These are phyloP conservation scores for Episyrphus balteatus DNA, from an alignment of 1,140 invertebrate species.

Conservation along the genomic window DNA sequence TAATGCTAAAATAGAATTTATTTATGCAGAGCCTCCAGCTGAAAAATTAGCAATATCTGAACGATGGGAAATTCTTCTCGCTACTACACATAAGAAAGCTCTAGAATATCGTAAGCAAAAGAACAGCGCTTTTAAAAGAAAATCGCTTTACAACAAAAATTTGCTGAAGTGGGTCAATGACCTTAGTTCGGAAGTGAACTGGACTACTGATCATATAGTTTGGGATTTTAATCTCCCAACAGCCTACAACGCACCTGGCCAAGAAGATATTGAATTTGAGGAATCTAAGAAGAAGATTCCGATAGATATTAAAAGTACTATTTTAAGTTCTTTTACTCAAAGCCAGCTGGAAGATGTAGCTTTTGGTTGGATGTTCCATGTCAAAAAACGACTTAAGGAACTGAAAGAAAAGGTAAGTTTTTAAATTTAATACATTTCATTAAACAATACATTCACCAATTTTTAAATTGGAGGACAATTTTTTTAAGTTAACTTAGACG, in stretches of 20 bases:
- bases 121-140: slow-evolving; percentile 15
- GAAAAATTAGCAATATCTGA: slow-evolving; percentile 26
- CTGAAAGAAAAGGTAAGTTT: slow-evolving; percentile 44
- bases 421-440: not conserved
- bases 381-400: slow-evolving; percentile 43
- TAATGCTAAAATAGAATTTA: too few species aligned
- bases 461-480: too few species aligned
- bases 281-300: slow-evolving; percentile 40
- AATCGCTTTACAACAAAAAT: slow-evolving; percentile 20
- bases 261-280: slow-evolving; percentile 37
- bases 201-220: slow-evolving; percentile 54
- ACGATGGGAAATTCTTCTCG: slow-evolving; percentile 29
- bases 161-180: slow-evolving; percentile 26
- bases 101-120: slow-evolving; percentile 19
- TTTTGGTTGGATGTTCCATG: slow-evolving; percentile 51
- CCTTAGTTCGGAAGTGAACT: slow-evolving; percentile 21
- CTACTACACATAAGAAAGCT: slow-evolving; percentile 26
- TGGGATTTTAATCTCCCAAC: slow-evolving; percentile 52
- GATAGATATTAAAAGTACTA: slow-evolving; percentile 37
- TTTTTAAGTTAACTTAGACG: too few species aligned
- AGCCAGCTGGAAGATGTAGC: slow-evolving; percentile 50
- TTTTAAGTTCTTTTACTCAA: slow-evolving; percentile 41
- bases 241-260: slow-evolving; percentile 39
- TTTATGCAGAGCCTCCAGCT: slow-evolving; percentile 9
- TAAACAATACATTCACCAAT: too few species aligned